Percentiles rank a stretch among this genome's conserved stretches.
Evolutionary conservation across 2,797 vertebrate species (phyloP).

Genomic region (Rhynchonycteris naso): DNA sequence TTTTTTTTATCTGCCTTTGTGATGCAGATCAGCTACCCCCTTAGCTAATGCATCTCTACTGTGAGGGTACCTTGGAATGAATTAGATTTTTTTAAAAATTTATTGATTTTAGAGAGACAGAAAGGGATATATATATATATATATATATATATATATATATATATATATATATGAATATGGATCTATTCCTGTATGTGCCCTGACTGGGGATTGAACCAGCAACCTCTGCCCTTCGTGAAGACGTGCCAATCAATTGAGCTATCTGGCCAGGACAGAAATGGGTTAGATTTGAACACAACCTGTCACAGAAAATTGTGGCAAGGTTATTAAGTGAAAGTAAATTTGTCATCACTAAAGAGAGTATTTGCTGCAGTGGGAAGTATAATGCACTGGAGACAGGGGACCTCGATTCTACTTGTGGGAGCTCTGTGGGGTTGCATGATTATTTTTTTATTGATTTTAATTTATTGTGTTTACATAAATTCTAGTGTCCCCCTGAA

Average conservation of each 20-base stretch:
- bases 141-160: too few relatives aligned
- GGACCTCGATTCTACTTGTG: background rate
- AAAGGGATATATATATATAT: too few relatives aligned
- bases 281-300: conserved; percentile 2
- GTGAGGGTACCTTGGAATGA: background rate
- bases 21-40: conserved; percentile 35
- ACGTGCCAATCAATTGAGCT: too few relatives aligned
- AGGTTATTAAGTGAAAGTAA: conserved; percentile 6
- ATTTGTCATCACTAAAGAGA: background rate
- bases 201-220: too few relatives aligned
- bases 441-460: background rate
- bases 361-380: background rate
- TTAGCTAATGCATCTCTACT: background rate
- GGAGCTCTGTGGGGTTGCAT: background rate
- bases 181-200: too few relatives aligned
- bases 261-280: background rate
- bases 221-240: too few relatives aligned
- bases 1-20: conserved; percentile 55
- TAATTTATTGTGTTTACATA: background rate
- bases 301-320: background rate
- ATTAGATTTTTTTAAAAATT: background rate
- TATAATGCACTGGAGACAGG: background rate
- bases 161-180: too few relatives aligned
- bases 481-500: too few relatives aligned
- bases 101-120: too few relatives aligned